A percentile compares a stretch with the other conserved stretches of the same genome.
Evolutionary conservation across 2,113 vertebrate species (phyloP).

Genomic region (Tinamus guttatus): DNA sequence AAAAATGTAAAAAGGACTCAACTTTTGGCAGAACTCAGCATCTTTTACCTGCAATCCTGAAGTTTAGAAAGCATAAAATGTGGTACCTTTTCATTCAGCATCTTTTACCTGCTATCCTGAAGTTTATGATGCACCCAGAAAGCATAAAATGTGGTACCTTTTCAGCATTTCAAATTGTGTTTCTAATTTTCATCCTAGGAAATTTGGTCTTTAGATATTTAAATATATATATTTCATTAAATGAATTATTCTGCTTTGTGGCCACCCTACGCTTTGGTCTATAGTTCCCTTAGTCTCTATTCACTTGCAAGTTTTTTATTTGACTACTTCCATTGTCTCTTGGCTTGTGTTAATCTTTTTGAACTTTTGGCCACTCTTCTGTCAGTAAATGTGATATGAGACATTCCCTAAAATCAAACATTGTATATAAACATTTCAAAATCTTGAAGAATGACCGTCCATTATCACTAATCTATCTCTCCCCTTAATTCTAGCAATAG

Average conservation of each 20-base stretch:
- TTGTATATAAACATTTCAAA: constrained; percentile 41
- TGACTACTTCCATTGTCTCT: constrained; percentile 33
- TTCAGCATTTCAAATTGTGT: neutral
- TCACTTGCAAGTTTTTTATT: constrained; percentile 26
- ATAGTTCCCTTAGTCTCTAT: neutral
- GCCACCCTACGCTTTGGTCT: neutral
- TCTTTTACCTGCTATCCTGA: neutral
- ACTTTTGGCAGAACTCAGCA: neutral
- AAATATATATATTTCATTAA: constrained; percentile 10
- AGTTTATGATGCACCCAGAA: neutral
- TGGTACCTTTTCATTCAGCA: too few species aligned
- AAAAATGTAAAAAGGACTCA: neutral
- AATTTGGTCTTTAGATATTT: neutral
- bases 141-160: neutral
- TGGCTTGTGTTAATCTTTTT: constrained; percentile 38
- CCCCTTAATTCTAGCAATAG: constrained; percentile 16
- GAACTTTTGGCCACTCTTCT: constrained; percentile 34
- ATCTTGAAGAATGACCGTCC: constrained; percentile 16
- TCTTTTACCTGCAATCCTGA: neutral
- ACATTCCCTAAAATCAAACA: constrained; percentile 30
- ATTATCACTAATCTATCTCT: constrained; percentile 28
- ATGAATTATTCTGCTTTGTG: constrained; percentile 7
- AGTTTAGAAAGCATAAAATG: neutral
- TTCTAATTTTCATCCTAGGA: neutral
- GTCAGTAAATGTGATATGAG: constrained; percentile 35